Percentiles rank a stretch among this genome's conserved stretches.
Conservation (phyloP, 2,113 vertebrate genomes). For the Zosterops japonicus region DNA sequence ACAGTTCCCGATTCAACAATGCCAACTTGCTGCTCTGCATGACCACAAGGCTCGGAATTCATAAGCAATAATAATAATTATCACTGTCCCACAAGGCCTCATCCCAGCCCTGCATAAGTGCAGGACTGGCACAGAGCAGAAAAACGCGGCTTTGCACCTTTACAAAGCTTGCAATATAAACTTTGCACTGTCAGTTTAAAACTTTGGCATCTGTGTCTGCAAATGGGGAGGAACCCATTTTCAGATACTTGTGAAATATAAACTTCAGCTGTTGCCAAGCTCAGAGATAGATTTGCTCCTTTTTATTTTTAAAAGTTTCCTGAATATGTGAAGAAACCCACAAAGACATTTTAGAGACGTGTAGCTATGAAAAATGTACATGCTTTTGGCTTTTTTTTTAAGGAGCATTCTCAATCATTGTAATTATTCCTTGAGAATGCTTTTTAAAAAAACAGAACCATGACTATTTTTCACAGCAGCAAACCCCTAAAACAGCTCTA, state of each 20-base stretch:
- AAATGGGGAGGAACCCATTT: slow-evolving; percentile 65
- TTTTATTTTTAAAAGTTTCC: slow-evolving; percentile 67
- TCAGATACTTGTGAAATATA: slow-evolving; percentile 63
- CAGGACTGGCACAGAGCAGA: neutral
- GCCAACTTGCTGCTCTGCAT: neutral
- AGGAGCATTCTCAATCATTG: slow-evolving; percentile 46
- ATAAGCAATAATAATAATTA: slow-evolving; percentile 24
- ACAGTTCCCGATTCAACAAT: neutral
- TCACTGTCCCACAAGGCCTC: neutral
- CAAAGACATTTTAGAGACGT: slow-evolving; percentile 26
- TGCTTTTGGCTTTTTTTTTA: neutral
- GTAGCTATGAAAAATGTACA: slow-evolving; percentile 41
- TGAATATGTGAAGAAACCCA: slow-evolving; percentile 51
- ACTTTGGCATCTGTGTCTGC: slow-evolving; percentile 51
- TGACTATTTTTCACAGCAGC: slow-evolving; percentile 44
- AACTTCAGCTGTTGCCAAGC: slow-evolving; percentile 58
- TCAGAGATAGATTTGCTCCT: slow-evolving; percentile 58
- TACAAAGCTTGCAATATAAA: slow-evolving; percentile 14
- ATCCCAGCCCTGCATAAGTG: neutral
- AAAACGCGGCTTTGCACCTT: neutral
- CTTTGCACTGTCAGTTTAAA: slow-evolving; percentile 57
- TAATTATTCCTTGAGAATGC: slow-evolving; percentile 55
- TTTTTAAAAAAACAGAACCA: slow-evolving; percentile 29
- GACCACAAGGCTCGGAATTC: neutral
- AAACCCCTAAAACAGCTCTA: slow-evolving; percentile 47